Evolutionary conservation across 2,797 vertebrate species (phyloP), one percentile per base, ranked within the genome.

Genomic region (Momotus momota): DNA sequence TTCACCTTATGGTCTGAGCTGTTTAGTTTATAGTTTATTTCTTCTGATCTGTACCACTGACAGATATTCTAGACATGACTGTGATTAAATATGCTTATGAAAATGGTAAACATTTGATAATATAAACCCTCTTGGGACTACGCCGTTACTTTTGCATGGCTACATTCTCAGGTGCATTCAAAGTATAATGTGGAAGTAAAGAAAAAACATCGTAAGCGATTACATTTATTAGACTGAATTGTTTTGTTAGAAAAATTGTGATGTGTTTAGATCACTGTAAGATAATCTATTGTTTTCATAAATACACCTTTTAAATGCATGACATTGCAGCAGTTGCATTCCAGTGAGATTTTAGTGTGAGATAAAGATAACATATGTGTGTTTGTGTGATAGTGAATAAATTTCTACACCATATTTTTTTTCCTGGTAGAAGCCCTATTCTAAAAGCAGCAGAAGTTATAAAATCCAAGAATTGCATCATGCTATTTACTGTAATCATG

Each of bases 11-110:
- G 94, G 70, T 95, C 94, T 84, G 95, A 96, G 80, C 77, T 90
- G 92, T 74, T 90, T 86, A 93, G 94, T 95, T 98, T 97, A 86
- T 97, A 97, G 97, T 97, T 98, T 98, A 98, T 98, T 98, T 98
- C 97, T 97, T 97, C 96, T 97, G 97, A 98, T 99, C 98, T 96
- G 90, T 66, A 93, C 97, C 97, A 96, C 94, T 96, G 98, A 98
- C 98, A 98, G 96, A 98, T 98, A 90, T 92, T 97, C 97, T 97
- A 97, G 97, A 97, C 97, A 86, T 94, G 81, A 88, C 97, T 70
- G 86, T 87, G 93, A 94, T 97, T 96, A 97, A 97, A 93, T 95
- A 81, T 3, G 62, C 95, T 94, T 83, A 91, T 84, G 88, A 90
- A 96, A 97, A 95, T 14, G 92, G 74, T 90, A 93, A 96, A 93